Conservation (phyloP, 1,140 invertebrate species). For the Drosophila prosaltans region DNA sequence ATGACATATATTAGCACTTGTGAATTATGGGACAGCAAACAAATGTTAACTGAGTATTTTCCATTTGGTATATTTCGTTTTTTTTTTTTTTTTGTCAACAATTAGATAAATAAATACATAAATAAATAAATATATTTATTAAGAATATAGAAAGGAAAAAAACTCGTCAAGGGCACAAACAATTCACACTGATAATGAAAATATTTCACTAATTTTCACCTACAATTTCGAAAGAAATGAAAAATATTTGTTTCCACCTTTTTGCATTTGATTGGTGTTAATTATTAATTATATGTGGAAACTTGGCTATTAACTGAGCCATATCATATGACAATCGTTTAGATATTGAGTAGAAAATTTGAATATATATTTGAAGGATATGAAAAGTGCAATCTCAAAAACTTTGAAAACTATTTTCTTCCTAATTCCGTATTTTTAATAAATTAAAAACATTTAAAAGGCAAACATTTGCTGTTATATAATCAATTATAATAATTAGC, state of each 20-base stretch:
- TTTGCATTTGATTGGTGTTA: constrained; percentile 61
- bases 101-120: constrained; percentile 59
- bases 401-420: no score
- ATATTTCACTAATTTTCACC: constrained; percentile 63
- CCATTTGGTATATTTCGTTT: background rate
- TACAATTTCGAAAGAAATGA: constrained; percentile 39
- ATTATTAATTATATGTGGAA: constrained; percentile 46
- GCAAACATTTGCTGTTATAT: no score
- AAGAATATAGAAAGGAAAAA: constrained; percentile 33
- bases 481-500: no score
- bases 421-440: no score
- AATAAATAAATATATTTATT: constrained; percentile 40
- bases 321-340: constrained; percentile 64
- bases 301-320: constrained; percentile 32
- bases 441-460: no score
- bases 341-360: no score
- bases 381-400: no score
- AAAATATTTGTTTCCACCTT: constrained; percentile 29
- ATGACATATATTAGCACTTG: constrained; percentile 69
- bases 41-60: constrained; percentile 50
- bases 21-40: constrained; percentile 62
- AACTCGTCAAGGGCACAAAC: constrained; percentile 58
- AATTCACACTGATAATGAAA: constrained; percentile 65
- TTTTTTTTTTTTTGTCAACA: constrained; percentile 54
- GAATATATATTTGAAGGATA: background rate